Base-by-base conservation (phyloP, 2,797 vertebrate genomes). In the Calcarius lapponicus region DNA sequence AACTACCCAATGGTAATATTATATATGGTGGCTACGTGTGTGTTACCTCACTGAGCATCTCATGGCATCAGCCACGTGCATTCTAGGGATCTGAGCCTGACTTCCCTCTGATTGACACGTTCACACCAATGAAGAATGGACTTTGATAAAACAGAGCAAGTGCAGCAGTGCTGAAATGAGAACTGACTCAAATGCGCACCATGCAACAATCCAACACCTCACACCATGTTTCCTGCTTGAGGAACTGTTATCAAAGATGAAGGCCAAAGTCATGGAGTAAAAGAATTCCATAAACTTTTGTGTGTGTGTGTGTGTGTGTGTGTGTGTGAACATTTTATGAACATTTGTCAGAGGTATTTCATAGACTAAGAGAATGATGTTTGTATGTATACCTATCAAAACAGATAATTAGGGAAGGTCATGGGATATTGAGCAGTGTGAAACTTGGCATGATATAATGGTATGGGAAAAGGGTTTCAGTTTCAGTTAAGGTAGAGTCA, bases 11-110 rank as follows among this genome's bases (percentile, higher is more conserved):
- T 36, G 32, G 15, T 56, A 22, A 13, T 43, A 42, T 32, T 42
- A 43, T 25, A 8, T 32, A 0, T 50, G 6, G 42, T 32, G 25
- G 34, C 42, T 42, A 22, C 0, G 0, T 64, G 21, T 71, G 42
- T 12, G 16, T 50, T 32, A 48, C 50, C 73, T 78, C 56, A 42
- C 34, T 71, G 34, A 56, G 48, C 57, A 40, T 31, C 34, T 62
- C 57, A 56, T 36, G 36, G 31, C 34, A 57, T 36, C 50, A 50
- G 38, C 26, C 43, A 57, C 26, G 19, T 42, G 21, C 18, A 48
- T 71, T 36, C 36, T 11, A 28, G 24, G 21, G 15, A 64, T 19
- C 32, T 71, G 42, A 64, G 57, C 50, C 57, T 79, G 43, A 32
- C 36, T 57, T 57, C 26, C 17, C 58, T 56, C 74, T 71, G 22